Base-by-base conservation (phyloP, 2,113 vertebrate species). In the Pagrus major region DNA sequence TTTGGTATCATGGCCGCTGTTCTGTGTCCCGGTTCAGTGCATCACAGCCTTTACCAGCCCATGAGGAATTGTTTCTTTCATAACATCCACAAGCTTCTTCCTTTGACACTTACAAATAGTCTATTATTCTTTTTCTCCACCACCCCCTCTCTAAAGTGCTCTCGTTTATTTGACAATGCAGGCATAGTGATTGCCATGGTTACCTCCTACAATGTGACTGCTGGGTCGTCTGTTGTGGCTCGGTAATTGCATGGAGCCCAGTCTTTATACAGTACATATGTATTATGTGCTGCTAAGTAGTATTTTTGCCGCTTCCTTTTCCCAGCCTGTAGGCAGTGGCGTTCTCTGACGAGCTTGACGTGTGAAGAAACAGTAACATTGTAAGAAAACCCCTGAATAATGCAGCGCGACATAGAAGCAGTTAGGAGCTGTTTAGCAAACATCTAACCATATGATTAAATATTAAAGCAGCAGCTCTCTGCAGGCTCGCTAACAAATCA, bases 381-480 rank as follows among this genome's bases (percentile, higher is more conserved):
- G 80, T 78, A 71, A 75, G 83, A 74, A 73, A 18, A 5, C 27
- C 39, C 18, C 54, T 88, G 61, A 91, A 89, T 90, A 86, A 88
- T 90, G 80, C 63, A 83, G 55, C 6, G 20, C 68, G 78, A 87
- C 86, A 86, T 59, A 80, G 23, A 66, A 77, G 75, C 71, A 76
- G 83, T 87, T 84, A 75, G 51, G 63, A 63, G 56, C 51, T 80
- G 78, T 89, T 93, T 85, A 91, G 84, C 86, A 85, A 87, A 91
- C 78, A 85, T 86, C 64, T 46, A 71, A 77, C 51, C 71, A 65
- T 49, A 80, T 56, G 41, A 85, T 91, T 59, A 85, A 91, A 91
- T 91, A 89, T 87, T 84, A 78, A 90, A 88, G 66, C 23, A 25
- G 61, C 71, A 63, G 80, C 44, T 64, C 71, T 74, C 31, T 15